Evolutionary conservation across 2,888 invertebrate species (phyloP), one percentile per base, ranked within the genome.

Genomic region (Gortyna flavago): DNA sequence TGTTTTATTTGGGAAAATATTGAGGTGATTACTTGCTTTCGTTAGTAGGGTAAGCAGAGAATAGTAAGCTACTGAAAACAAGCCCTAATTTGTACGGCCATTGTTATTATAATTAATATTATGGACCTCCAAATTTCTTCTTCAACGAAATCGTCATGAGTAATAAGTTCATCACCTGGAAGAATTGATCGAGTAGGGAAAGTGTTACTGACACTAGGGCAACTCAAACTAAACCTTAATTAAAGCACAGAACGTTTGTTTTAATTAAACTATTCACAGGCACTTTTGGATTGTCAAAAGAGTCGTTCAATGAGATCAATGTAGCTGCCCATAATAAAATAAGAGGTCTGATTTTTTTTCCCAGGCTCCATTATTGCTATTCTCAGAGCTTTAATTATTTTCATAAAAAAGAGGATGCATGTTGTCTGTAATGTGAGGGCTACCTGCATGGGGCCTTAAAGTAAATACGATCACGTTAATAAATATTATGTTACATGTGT

Each of bases 1-100:
- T 59, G 54, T 57, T 75, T 70, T 54, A 78, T 64, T 70, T 82
- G 70, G 48, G 74, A 81, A 84, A 75, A 72, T 74, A 71, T 51
- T 78, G 41, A 54, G 25, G 51, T 21, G n/a, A 21, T 62, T n/a
- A 3, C 32, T 41, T 9, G 9, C 25, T 64, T 16, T 44, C 0
- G 9, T 25, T 25, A 6, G 13, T 1, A 25, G 21, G 13, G 16
- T 41, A 64, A 8, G 41, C 41, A 62, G 29, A 16, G 18, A 38
- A 64, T 38, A 38, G 18, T n/a, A 2, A 48, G 25, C 2, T 29
- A 29, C 29, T 29, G 18, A 59, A 29, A 32, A 61, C 8, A 9
- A 32, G 18, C 18, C 18, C 1, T 21, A 61, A 61, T 32, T 32
- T 8, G 32, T 18, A 21, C 18, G 32, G 4, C 0, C 9, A 61